phyloP scores from a whole-genome alignment of 2,113 vertebrate species.

The Notarius quadriscutis region DNA sequence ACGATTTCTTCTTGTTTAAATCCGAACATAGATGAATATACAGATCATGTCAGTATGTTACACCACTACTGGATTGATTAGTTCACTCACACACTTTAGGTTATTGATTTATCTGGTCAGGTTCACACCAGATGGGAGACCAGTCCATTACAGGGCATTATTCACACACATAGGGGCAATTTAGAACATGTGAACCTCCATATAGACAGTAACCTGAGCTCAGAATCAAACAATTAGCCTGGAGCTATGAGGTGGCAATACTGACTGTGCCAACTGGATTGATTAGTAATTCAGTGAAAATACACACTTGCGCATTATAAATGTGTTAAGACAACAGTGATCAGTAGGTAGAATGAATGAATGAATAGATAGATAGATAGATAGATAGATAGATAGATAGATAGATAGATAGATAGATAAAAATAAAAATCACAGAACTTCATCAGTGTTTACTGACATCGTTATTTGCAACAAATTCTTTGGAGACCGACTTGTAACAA shows the following conservation, averaged over 20 bases:
- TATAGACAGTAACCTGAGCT: no score
- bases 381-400: no score
- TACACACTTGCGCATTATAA: no score
- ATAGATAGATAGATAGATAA: no score
- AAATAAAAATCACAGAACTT: neutral
- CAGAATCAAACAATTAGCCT: no score
- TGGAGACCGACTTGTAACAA: neutral
- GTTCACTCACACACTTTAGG: neutral
- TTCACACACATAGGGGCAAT: neutral
- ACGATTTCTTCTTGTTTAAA: no score
- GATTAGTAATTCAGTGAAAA: neutral
- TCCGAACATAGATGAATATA: no score
- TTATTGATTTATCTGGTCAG: neutral
- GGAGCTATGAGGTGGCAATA: no score
- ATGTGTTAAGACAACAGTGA: no score
- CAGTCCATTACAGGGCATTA: neutral
- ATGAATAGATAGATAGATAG: neutral
- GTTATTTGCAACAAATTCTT: neutral
- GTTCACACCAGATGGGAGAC: neutral
- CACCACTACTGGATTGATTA: neutral
- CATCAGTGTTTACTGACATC: neutral
- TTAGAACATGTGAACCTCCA: neutral
- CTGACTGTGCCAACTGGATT: neutral
- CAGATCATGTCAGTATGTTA: no score
- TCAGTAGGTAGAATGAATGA: neutral